Evolutionary conservation across 23 tunicate species (phyloP).

Genomic region (Halocynthia aurantium): DNA sequence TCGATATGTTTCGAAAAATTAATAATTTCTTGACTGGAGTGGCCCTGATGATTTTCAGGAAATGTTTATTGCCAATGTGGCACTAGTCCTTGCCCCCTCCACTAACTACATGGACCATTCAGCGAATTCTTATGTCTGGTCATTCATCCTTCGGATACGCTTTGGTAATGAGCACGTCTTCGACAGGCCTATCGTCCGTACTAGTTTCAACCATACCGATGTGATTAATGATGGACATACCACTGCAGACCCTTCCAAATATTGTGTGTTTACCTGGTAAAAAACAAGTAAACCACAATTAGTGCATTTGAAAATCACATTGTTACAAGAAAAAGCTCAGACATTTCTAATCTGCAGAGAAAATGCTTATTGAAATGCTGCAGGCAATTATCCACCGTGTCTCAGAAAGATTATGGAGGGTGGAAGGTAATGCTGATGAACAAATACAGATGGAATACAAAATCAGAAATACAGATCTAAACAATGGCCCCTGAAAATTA

Average conservation of each 20-base stretch:
- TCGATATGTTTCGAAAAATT: too few relatives aligned
- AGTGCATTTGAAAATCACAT: not conserved
- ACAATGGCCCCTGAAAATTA: not conserved
- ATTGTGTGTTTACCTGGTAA: slow-evolving; percentile 76
- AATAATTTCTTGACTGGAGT: too few relatives aligned
- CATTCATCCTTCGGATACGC: slow-evolving; percentile 57
- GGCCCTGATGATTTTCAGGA: too few relatives aligned
- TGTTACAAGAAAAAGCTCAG: not conserved
- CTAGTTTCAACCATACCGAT: slow-evolving; percentile 83
- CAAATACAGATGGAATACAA: too few relatives aligned
- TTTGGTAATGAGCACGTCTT: slow-evolving; percentile 47
- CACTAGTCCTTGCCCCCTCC: too few relatives aligned
- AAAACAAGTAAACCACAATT: not conserved
- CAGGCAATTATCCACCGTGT: too few relatives aligned
- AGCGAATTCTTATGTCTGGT: not conserved
- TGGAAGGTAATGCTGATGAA: too few relatives aligned
- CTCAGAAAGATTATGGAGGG: too few relatives aligned
- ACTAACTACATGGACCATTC: not conserved
- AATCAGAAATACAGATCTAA: not conserved
- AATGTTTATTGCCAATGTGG: too few relatives aligned
- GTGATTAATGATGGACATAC: slow-evolving; percentile 72
- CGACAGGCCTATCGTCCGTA: slow-evolving; percentile 71
- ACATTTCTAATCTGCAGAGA: too few relatives aligned
- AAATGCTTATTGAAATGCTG: too few relatives aligned
- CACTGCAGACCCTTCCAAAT: slow-evolving; percentile 88